These are phyloP conservation scores for Catostomus latipinnis DNA, from an alignment of 2,797 vertebrate genomes.

Conservation along the genomic window DNA sequence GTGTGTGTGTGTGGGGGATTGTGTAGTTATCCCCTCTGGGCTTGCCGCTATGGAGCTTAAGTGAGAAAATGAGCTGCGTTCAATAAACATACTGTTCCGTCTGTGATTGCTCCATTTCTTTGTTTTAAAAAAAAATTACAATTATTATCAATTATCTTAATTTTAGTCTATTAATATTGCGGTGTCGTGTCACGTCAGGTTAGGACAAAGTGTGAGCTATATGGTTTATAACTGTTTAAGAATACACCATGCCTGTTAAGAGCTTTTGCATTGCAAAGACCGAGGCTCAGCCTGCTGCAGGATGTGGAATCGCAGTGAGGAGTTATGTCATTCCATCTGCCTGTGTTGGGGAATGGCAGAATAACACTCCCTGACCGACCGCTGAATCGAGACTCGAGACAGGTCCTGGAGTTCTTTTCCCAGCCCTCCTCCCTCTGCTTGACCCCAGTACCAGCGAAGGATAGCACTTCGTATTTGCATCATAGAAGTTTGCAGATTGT, in stretches of 20 bases:
- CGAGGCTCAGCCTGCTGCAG: conserved; percentile 11
- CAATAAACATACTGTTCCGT: too few species aligned
- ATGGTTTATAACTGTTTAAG: conserved; percentile 20
- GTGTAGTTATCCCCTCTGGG: too few species aligned
- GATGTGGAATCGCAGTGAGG: conserved; percentile 10
- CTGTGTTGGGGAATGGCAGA: not conserved
- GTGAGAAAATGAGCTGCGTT: too few species aligned
- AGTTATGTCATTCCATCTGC: conserved; percentile 41
- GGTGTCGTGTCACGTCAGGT: too few species aligned
- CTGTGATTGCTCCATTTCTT: too few species aligned
- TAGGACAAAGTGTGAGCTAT: too few species aligned
- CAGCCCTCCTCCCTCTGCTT: not conserved
- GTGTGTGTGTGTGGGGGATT: too few species aligned
- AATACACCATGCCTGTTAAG: not conserved
- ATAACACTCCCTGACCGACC: conserved; percentile 31
- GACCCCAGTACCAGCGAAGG: not conserved
- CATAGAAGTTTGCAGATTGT: not conserved
- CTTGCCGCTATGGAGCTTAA: too few species aligned
- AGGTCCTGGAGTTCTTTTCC: conserved; percentile 41
- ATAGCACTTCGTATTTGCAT: not conserved
- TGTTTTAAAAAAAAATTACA: too few species aligned
- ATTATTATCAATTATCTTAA: too few species aligned
- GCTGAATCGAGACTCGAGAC: conserved; percentile 42
- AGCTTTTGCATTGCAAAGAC: conserved; percentile 46
- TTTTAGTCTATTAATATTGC: too few species aligned